Evolutionary conservation across 1,140 invertebrate genomes (phyloP), one percentile per base, ranked within the genome.

Genomic region (Cotesia glomerata): DNA sequence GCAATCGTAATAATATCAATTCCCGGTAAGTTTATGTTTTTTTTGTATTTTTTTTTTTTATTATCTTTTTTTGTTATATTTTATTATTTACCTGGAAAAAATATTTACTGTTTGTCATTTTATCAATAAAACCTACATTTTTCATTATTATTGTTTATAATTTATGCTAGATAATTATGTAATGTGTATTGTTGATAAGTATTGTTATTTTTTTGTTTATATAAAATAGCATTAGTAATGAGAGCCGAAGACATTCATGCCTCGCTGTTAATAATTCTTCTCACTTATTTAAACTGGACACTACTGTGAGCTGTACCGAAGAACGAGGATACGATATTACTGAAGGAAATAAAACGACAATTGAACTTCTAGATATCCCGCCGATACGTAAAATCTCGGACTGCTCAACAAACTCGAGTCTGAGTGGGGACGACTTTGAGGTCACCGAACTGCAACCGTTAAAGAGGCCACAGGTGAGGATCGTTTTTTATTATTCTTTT

Each of bases 391-490:
- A 92, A 78, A 87, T 88, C 4, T 91, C 91, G 4, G 89, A 90
- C 76, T 92, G 91, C 79, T 91, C 90, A 34, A 90, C 89, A 3
- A 90, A 88, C 76, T 91, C 89, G 3, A 90, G 89, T 16, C 81
- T 89, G 1, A 94, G 92, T 77, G 91, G 90, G 52, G 92, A 93
- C 52, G 92, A 93, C 32, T 91, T 91, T 71, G 88, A 88, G 56
- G 86, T 89, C 75, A 82, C 73, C 73, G 84, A 84, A 75, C 77
- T 86, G 14, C 84, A 83, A 35, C 81, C 81, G 16, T 69, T 83
- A 13, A 83, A 84, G 72, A 80, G 82, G 59, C 64, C 75, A 52
- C 80, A 88, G 85, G 88, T 89, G 72, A 88, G 87, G 73, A 73
- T 75, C 18, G 7, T 34, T 54, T 67, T 51, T 26, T 26, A 26